Base-by-base conservation (phyloP, 2,888 invertebrate genomes). In the Vanessa cardui region DNA sequence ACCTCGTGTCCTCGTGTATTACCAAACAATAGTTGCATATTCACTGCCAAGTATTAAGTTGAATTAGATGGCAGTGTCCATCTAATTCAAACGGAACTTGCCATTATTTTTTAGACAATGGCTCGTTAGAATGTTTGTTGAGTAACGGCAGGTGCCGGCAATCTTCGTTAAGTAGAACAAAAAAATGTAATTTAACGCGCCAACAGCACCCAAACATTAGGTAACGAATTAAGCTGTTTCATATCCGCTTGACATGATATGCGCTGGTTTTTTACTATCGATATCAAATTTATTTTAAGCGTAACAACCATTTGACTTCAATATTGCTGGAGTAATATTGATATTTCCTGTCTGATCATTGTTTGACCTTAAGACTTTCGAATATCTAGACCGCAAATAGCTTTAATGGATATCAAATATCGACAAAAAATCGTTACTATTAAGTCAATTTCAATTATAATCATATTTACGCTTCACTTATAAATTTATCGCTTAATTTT, bases 21-120 rank as follows among this genome's bases (percentile, higher is more conserved):
- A 71, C 70, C 70, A 77, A 77, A 80, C 77, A 77, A 77, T 77
- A 61, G 73, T 52, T 54, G 61, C 45, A 71, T 67, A 74, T 71
- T 72, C 71, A 73, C 70, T 70, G 65, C 66, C 71, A 72, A 64
- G 67, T 72, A 74, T 70, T 69, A 72, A 75, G 73, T 77, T 77
- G 73, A 79, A 75, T 78, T 76, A 78, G 74, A 64, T 80, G 78
- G 80, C n/a, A n/a, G n/a, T n/a, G n/a, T n/a, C n/a, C n/a, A n/a
- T n/a, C n/a, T n/a, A n/a, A n/a, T n/a, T n/a, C n/a, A 85, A 85
- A 80, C 88, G 90, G 90, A 90, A 89, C 84, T 82, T 68, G 69
- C 60, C 71, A 75, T 76, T 79, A 68, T 75, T 78, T 77, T 75
- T 72, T 73, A 78, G 70, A 85, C 85, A 85, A 85, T 85, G 68